Evolutionary conservation across 2,888 invertebrate species (phyloP).

Genomic region (Argynnis bischoffii): DNA sequence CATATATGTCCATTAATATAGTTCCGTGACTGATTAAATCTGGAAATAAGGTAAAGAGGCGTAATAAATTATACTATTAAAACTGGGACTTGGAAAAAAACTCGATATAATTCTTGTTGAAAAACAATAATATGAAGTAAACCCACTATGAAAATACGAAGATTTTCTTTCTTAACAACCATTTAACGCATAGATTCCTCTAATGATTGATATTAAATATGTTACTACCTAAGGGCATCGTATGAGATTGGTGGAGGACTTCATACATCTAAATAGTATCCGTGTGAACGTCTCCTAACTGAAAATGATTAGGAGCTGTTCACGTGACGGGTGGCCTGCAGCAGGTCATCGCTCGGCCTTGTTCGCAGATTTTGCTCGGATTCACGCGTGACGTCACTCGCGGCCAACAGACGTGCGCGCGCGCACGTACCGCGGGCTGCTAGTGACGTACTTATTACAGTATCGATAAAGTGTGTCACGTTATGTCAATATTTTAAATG

Average conservation of each 20-base stretch:
- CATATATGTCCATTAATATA: too few species aligned
- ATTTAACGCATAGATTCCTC: too few species aligned
- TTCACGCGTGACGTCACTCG: conserved; percentile 55
- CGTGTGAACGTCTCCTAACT: background rate
- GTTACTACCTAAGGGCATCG: background rate
- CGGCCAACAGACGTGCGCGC: conserved; percentile 57
- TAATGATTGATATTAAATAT: too few species aligned
- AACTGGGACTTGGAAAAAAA: too few species aligned
- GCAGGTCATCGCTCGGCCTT: conserved; percentile 74
- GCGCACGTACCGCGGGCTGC: conserved; percentile 61
- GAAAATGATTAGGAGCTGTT: conserved; percentile 8
- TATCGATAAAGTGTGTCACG: conserved; percentile 13
- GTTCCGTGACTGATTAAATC: too few species aligned
- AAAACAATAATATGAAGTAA: too few species aligned
- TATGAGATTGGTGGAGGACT: background rate
- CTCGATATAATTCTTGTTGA: too few species aligned
- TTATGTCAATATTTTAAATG: background rate
- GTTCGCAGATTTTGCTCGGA: conserved; percentile 66
- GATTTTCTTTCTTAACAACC: too few species aligned
- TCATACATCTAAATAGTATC: background rate
- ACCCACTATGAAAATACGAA: too few species aligned
- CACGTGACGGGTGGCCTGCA: conserved; percentile 29
- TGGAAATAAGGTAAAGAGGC: too few species aligned
- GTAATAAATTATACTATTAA: too few species aligned
- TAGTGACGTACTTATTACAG: conserved; percentile 56